Percentiles rank a stretch among this genome's conserved stretches.
These are phyloP conservation scores for Prochilodus magdalenae DNA, from an alignment of 2,113 vertebrate species.

Conservation along the genomic window DNA sequence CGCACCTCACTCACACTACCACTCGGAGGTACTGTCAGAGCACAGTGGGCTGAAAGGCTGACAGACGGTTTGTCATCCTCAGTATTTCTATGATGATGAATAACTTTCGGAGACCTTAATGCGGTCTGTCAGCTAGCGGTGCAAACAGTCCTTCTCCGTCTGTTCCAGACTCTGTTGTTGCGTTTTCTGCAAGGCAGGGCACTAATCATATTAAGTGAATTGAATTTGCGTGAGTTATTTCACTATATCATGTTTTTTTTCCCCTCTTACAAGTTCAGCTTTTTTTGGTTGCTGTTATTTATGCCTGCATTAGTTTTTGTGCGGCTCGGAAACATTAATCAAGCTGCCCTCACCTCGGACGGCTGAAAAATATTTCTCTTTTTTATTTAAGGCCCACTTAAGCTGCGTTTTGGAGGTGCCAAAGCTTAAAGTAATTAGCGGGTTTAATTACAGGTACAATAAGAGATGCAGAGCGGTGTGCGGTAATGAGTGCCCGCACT, in stretches of 20 bases:
- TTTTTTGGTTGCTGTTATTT: too few relatives aligned
- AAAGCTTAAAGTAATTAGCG: conserved; percentile 16
- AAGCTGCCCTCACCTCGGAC: background rate
- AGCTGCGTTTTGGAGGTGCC: background rate
- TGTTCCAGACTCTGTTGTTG: background rate
- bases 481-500: conserved; percentile 21
- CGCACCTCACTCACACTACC: background rate
- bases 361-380: background rate
- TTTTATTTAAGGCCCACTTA: conserved; percentile 27
- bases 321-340: background rate
- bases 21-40: background rate
- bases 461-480: background rate
- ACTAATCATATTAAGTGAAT: background rate
- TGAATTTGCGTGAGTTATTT: background rate
- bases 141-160: background rate
- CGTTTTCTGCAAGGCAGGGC: background rate
- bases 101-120: background rate
- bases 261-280: too few relatives aligned
- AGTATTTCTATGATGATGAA: background rate
- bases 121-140: background rate
- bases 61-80: background rate
- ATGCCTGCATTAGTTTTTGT: background rate
- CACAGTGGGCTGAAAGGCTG: background rate
- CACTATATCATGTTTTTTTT: background rate
- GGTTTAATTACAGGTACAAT: conserved; percentile 5